Conservation (phyloP, 2,888 invertebrate genomes). For the Nephrotoma guestfalica region DNA sequence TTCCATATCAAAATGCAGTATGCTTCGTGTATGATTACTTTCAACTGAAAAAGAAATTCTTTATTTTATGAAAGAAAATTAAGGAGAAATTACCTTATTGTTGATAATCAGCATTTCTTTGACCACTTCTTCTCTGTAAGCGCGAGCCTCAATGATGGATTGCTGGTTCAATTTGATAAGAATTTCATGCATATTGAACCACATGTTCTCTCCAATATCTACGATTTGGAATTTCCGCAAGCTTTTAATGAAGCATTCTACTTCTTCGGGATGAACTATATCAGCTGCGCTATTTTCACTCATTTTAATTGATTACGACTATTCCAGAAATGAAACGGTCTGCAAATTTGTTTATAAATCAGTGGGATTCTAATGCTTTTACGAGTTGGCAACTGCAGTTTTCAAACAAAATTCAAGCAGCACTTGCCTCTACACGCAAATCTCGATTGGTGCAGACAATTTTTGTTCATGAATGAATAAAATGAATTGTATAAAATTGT, state of each 20-base stretch:
- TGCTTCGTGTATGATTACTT: slow-evolving; percentile 65
- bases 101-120: slow-evolving; percentile 66
- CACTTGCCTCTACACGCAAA: neutral
- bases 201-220: slow-evolving; percentile 56
- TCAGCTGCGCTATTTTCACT: slow-evolving; percentile 36
- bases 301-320: slow-evolving; percentile 27
- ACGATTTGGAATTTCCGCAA: slow-evolving; percentile 49
- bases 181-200: slow-evolving; percentile 70
- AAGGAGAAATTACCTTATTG: slow-evolving; percentile 43
- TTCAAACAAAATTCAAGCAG: neutral
- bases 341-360: neutral
- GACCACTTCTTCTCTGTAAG: slow-evolving; percentile 65
- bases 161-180: slow-evolving; percentile 78
- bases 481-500: too few species aligned
- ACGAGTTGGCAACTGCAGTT: neutral
- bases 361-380: neutral
- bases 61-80: slow-evolving; percentile 7
- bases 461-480: too few species aligned
- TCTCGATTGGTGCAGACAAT: neutral
- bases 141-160: slow-evolving; percentile 66
- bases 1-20: slow-evolving; percentile 77
- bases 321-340: neutral
- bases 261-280: slow-evolving; percentile 45
- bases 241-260: slow-evolving; percentile 58
- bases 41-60: slow-evolving; percentile 18